Conservation (phyloP, 37 sponge, comb jelly and placozoan species). For the Halichondria panicea region DNA sequence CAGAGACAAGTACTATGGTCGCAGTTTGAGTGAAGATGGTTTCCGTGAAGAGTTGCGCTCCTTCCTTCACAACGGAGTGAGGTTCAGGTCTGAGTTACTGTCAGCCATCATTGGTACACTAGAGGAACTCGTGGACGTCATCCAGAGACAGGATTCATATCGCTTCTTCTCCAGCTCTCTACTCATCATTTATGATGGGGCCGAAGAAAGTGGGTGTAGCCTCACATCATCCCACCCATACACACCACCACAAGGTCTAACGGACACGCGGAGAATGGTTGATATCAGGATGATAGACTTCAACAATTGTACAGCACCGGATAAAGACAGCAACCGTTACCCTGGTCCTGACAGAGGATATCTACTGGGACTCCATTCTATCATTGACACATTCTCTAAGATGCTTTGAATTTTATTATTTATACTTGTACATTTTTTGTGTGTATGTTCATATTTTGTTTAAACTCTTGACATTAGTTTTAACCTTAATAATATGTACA, state of each 20-base stretch:
- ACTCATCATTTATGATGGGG: constrained; percentile 79
- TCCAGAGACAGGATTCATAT: constrained; percentile 34
- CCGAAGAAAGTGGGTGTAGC: background rate
- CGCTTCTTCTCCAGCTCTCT: constrained; percentile 83
- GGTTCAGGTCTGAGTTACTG: constrained; percentile 42
- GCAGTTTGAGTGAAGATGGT: constrained; percentile 20
- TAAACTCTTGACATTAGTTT: no score
- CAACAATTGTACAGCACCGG: constrained; percentile 37
- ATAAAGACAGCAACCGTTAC: constrained; percentile 24
- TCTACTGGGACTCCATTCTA: constrained; percentile 45
- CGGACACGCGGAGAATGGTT: background rate
- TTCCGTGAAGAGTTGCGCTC: constrained; percentile 18
- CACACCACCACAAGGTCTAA: no score
- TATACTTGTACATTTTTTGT: no score
- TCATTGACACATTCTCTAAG: no score
- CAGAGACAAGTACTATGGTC: constrained; percentile 70
- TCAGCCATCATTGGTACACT: constrained; percentile 39
- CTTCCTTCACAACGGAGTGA: constrained; percentile 48
- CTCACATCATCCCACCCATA: no score
- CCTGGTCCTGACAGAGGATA: constrained; percentile 70
- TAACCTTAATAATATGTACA: no score
- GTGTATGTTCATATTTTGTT: no score
- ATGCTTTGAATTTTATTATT: no score
- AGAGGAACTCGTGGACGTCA: constrained; percentile 18
- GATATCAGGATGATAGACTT: constrained; percentile 78